These are phyloP conservation scores for Trichechus manatus DNA, from an alignment of 2,113 vertebrate genomes.

Conservation along the genomic window DNA sequence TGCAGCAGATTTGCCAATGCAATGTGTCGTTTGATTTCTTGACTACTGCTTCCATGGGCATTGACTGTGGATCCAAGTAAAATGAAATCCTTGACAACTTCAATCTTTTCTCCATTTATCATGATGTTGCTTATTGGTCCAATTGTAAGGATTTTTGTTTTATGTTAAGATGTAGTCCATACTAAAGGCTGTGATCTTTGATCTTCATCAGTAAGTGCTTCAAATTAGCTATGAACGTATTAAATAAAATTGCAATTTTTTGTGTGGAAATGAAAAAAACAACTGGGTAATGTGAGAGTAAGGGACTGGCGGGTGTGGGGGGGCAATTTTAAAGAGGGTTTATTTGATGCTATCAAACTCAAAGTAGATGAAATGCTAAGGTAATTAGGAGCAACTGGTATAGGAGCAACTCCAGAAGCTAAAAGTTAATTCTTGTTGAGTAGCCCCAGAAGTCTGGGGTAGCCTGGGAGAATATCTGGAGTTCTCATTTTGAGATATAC, in stretches of 20 bases:
- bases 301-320: neutral
- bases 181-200: too few relatives aligned
- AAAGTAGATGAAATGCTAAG: neutral
- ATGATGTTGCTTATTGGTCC: too few relatives aligned
- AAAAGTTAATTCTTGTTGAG: neutral
- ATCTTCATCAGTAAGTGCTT: too few relatives aligned
- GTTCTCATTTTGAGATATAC: neutral
- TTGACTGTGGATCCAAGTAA: too few relatives aligned
- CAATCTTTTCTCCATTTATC: too few relatives aligned
- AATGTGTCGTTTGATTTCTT: too few relatives aligned
- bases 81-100: too few relatives aligned
- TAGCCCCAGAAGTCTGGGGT: neutral
- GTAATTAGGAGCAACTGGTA: neutral
- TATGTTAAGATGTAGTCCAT: too few relatives aligned
- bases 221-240: neutral
- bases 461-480: neutral
- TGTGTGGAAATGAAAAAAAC: neutral
- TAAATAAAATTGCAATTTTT: neutral
- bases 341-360: neutral
- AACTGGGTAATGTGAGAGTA: neutral
- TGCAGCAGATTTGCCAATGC: too few relatives aligned
- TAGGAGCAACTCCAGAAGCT: neutral
- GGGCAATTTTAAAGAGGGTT: neutral
- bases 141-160: too few relatives aligned
- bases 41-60: too few relatives aligned